Evolutionary conservation across 2,113 vertebrate species (phyloP), one percentile per base, ranked within the genome.

Genomic region (Ailurus styani): DNA sequence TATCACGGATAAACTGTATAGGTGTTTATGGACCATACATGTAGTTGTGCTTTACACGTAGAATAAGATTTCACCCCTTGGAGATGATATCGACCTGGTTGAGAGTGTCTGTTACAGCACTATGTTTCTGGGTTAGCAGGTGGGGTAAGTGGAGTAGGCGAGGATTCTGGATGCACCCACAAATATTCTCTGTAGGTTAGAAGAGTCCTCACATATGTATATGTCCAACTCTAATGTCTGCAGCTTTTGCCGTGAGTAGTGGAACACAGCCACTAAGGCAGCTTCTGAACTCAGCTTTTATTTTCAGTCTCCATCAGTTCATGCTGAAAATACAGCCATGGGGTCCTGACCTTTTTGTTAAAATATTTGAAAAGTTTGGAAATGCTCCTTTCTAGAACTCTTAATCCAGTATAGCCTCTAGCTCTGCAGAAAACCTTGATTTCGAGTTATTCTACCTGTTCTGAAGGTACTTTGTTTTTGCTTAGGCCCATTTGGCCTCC

Each of bases 341-440:
- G 27, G 42, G 68, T 50, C 62, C 42, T 79, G 66, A 12, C 21
- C 68, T 83, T 93, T 95, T 92, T 42, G 27, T 88, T 87, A n/a
- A 83, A 11, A 25, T 64, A 31, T n/a, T 73, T 68, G 37, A 21
- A 72, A 85, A 83, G 25, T 42, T 79, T 6, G 37, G 37, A 96
- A 89, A 40, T 9, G 4, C 37, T 86, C 20, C 12, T 50, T 93
- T 91, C 47, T 68, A 42, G 79, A 27, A 52, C 52, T 12, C 29
- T 8, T 14, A 66, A 78, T 95, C 20, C 47, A 60, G 45, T 17
- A 27, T 60, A 66, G 70, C 12, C 29, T 91, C 27, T 52, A 31
- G 27, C 50, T 23, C 17, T 31, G 11, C 52, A 27, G 27, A 20
- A n/a, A 47, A 42, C 12, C 14, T 78, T 55, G 12, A 40, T 87